These are phyloP conservation scores for Protobothrops flavoviridis DNA, from an alignment of 2,113 vertebrate species.

Conservation along the genomic window DNA sequence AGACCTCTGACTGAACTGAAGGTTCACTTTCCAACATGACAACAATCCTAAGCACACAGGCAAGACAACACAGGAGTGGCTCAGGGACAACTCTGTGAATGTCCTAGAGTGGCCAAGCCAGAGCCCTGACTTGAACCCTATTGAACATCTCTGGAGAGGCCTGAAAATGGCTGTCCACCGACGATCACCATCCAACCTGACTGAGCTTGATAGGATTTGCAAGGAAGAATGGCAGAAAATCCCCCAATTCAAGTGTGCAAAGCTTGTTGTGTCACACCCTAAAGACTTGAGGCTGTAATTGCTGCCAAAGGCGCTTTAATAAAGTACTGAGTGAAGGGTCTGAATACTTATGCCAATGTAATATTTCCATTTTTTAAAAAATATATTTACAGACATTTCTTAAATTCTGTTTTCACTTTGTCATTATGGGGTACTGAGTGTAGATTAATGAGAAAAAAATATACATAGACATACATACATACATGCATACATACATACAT, in stretches of 20 bases:
- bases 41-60: background rate
- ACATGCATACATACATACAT: background rate
- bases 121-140: background rate
- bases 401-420: background rate
- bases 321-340: background rate
- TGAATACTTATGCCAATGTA: background rate
- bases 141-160: background rate
- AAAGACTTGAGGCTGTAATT: background rate
- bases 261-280: background rate
- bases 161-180: background rate
- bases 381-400: background rate
- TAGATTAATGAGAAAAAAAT: background rate
- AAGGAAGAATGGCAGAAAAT: background rate
- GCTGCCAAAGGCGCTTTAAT: background rate
- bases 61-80: background rate
- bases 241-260: background rate
- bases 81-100: background rate
- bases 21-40: background rate
- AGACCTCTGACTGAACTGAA: background rate
- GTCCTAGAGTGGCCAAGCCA: background rate
- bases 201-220: background rate
- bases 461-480: background rate
- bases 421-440: background rate
- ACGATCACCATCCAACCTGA: background rate
- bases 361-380: background rate